Conservation (phyloP, 2,888 invertebrate species). For the Zeuzera pyrina region DNA sequence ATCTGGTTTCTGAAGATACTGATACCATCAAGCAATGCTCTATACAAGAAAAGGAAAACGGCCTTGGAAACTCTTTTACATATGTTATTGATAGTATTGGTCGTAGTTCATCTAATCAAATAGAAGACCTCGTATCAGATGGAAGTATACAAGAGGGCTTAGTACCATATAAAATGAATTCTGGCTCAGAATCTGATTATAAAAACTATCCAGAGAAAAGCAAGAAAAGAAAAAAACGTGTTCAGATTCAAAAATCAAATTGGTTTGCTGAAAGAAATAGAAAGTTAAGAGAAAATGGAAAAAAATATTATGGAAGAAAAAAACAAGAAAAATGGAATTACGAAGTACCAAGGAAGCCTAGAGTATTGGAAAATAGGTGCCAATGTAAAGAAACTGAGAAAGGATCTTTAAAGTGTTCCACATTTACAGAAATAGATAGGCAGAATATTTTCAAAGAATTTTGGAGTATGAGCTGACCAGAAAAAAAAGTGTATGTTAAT, state of each 20-base stretch:
- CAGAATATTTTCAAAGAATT: conserved; percentile 3
- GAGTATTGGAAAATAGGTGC: too few species aligned
- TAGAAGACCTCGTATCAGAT: conserved; percentile 7
- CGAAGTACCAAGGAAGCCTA: conserved; percentile 6
- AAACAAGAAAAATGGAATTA: conserved; percentile 7
- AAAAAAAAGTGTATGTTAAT: conserved; percentile 4
- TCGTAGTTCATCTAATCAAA: conserved; percentile 1
- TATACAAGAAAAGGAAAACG: conserved; percentile 6
- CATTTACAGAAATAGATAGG: conserved; percentile 5
- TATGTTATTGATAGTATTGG: conserved; percentile 4
- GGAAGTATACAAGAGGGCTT: conserved; percentile 9
- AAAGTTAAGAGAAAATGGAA: too few species aligned
- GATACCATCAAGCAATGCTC: conserved; percentile 5
- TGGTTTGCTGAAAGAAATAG: conserved; percentile 7
- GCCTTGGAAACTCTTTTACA: conserved; percentile 6
- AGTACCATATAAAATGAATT: conserved; percentile 11
- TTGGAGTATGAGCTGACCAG: conserved; percentile 3
- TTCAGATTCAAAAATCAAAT: conserved; percentile 5
- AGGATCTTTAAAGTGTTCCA: too few species aligned
- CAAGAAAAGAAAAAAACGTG: conserved; percentile 8
- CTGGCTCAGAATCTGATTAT: conserved; percentile 10
- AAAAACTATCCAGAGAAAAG: conserved; percentile 10
- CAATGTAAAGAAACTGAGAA: too few species aligned
- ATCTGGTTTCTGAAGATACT: conserved; percentile 5
- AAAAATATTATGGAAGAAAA: conserved; percentile 8